Evolutionary conservation across 2,113 vertebrate species (phyloP).

Genomic region (Heteronetta atricapilla): DNA sequence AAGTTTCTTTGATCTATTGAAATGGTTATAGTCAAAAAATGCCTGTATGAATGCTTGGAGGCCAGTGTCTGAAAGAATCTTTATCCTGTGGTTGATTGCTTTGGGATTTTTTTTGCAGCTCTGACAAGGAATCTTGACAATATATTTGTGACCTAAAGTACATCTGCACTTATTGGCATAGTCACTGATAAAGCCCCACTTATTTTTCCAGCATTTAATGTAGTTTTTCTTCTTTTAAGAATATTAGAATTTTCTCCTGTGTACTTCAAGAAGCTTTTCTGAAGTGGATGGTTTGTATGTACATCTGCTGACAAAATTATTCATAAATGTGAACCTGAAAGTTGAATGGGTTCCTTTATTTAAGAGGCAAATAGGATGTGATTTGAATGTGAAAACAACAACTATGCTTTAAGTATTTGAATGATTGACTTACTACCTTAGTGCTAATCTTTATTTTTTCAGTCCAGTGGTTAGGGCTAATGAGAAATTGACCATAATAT

Average conservation of each 20-base stretch:
- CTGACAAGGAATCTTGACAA: neutral
- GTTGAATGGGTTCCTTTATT: neutral
- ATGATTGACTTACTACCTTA: neutral
- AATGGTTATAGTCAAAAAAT: neutral
- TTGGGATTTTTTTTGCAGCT: neutral
- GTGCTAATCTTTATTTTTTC: conserved; percentile 1
- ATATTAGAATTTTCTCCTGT: neutral
- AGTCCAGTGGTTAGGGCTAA: conserved; percentile 4
- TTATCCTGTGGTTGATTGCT: neutral
- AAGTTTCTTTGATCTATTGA: neutral
- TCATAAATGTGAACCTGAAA: neutral
- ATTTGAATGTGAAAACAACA: neutral
- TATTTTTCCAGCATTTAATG: neutral
- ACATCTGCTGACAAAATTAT: neutral
- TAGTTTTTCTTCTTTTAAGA: neutral
- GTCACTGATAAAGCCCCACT: neutral
- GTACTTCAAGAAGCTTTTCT: neutral
- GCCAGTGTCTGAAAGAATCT: neutral
- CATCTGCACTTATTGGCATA: neutral
- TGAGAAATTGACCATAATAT: conserved; percentile 3
- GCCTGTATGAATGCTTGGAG: neutral
- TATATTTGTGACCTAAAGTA: neutral
- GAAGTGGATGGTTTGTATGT: neutral
- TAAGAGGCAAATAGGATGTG: neutral
- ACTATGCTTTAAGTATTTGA: neutral